phyloP scores from a whole-genome alignment of 1,140 invertebrate genomes.

The Bombus sylvicola region DNA sequence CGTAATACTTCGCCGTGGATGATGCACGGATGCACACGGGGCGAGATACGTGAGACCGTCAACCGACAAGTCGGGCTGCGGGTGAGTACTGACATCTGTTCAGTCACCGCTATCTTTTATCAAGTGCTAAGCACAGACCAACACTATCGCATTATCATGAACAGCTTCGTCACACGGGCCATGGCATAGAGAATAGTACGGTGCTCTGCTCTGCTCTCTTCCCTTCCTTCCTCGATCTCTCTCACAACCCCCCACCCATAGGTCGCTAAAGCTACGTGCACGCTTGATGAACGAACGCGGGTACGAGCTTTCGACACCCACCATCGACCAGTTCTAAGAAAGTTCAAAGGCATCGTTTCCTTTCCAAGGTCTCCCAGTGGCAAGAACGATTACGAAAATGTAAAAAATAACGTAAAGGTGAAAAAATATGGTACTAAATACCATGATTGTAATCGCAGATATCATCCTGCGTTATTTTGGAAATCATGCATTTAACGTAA shows the following conservation, averaged over 20 bases:
- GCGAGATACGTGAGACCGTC: slow-evolving; percentile 33
- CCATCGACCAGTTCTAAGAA: slow-evolving; percentile 18
- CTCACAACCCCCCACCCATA: slow-evolving; percentile 64
- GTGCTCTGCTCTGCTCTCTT: slow-evolving; percentile 46
- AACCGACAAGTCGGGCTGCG: slow-evolving; percentile 41
- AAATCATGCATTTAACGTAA: not conserved
- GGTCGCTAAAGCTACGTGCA: slow-evolving; percentile 64
- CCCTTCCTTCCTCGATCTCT: slow-evolving; percentile 62
- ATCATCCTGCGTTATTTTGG: not conserved
- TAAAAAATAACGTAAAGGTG: too few species aligned
- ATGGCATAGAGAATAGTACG: slow-evolving; percentile 63
- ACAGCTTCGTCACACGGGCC: slow-evolving; percentile 71
- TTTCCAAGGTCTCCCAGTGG: not conserved
- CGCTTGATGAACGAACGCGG: slow-evolving; percentile 53
- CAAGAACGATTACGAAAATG: not conserved
- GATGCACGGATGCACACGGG: slow-evolving; percentile 28
- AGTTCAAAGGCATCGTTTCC: slow-evolving; percentile 11
- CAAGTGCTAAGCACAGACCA: slow-evolving; percentile 78
- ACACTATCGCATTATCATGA: slow-evolving; percentile 77
- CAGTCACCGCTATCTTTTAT: slow-evolving; percentile 82
- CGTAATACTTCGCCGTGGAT: not conserved
- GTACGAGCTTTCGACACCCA: slow-evolving; percentile 41
- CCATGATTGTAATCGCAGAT: not conserved
- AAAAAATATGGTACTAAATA: too few species aligned
- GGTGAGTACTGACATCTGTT: slow-evolving; percentile 74